A percentile compares a stretch with the other conserved stretches of the same genome.
Evolutionary conservation across 2,113 vertebrate species (phyloP).

Genomic region (Pagrus major): DNA sequence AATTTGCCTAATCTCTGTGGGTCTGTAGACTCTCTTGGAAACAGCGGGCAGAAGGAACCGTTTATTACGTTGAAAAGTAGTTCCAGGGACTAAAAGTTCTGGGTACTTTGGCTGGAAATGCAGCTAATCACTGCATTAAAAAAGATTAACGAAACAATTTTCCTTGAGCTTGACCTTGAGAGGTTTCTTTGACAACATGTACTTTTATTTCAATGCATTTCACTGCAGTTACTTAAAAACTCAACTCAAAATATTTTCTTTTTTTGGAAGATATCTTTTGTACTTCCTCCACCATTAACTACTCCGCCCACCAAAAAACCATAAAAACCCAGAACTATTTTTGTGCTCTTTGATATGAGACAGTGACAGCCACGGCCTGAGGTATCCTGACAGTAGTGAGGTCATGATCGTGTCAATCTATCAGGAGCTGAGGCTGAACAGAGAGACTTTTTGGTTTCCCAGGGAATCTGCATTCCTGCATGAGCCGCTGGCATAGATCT

Average conservation of each 20-base stretch:
- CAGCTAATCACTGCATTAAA: conserved; percentile 1
- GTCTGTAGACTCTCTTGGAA: too few relatives aligned
- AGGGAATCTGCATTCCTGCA: conserved; percentile 81
- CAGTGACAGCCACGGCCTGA: conserved; percentile 44
- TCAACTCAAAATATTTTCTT: background rate
- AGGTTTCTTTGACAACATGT: background rate
- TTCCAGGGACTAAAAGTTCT: too few relatives aligned
- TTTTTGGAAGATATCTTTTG: background rate
- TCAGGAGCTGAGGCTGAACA: conserved; percentile 73
- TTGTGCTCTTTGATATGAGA: conserved; percentile 44
- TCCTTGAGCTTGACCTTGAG: background rate
- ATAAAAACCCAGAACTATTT: conserved; percentile 10
- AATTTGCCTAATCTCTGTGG: too few relatives aligned
- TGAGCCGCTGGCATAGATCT: conserved; percentile 79
- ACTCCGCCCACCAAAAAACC: background rate
- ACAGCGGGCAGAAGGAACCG: too few relatives aligned
- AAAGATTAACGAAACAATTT: background rate
- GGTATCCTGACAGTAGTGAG: conserved; percentile 66
- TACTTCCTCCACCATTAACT: background rate
- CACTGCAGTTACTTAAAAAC: background rate
- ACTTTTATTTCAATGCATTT: background rate
- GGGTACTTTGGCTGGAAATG: too few relatives aligned
- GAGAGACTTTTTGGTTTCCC: conserved; percentile 75
- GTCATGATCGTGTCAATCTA: conserved; percentile 71
- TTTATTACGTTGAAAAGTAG: too few relatives aligned